Conservation (phyloP, 2,113 vertebrate genomes). For the Alouatta palliata region DNA sequence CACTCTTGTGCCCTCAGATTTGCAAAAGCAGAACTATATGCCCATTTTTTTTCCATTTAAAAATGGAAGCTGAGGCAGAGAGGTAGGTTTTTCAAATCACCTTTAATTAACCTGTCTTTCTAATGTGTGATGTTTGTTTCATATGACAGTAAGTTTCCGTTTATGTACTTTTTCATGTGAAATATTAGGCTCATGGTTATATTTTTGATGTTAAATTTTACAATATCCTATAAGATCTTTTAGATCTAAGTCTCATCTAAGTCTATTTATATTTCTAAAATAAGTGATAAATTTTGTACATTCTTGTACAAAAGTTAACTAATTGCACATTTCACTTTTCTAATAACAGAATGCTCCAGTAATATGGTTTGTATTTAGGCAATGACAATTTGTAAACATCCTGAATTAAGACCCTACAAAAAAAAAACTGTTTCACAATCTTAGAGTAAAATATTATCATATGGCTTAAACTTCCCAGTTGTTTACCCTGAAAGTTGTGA, state of each 20-base stretch:
- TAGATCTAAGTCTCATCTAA: neutral
- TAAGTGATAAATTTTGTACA: neutral
- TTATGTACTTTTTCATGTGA: neutral
- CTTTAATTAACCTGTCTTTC: neutral
- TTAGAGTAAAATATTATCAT: neutral
- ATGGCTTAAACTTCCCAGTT: neutral
- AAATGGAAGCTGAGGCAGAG: neutral
- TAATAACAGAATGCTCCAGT: neutral
- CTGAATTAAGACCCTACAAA: neutral
- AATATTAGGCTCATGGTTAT: rapidly evolving
- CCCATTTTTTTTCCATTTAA: neutral
- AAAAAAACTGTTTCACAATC: neutral
- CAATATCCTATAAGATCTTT: neutral
- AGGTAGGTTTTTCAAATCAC: neutral
- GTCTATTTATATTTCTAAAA: neutral
- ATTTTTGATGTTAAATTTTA: neutral
- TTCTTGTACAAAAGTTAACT: neutral
- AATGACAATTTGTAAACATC: neutral
- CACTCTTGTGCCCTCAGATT: neutral
- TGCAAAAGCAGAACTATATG: neutral
- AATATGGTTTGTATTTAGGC: neutral
- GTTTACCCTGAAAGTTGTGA: neutral
- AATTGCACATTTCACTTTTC: neutral
- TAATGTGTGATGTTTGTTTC: neutral
- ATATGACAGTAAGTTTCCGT: neutral